Base-by-base conservation (phyloP, 2,888 invertebrate species). In the Acanthococcus lagerstroemiae region DNA sequence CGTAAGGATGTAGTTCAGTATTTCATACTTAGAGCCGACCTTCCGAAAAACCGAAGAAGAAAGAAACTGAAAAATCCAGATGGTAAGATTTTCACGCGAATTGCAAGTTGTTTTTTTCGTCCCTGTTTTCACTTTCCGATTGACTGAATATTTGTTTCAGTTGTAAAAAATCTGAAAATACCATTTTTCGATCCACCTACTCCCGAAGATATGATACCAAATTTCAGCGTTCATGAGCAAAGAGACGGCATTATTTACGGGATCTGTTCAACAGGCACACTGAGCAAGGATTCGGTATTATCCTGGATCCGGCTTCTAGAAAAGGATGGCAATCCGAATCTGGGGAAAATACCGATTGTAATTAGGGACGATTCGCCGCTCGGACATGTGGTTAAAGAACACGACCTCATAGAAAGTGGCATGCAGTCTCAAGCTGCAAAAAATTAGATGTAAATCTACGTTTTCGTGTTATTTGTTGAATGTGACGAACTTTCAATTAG, bases 261-360 rank as follows among this genome's bases (percentile, higher is more conserved):
- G 7, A 80, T 93, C 58, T 93, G 93, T 78, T 91, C 92, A 25
- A 95, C 95, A 67, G 95, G 95, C 58, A 87, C 90, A 9, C 90
- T 90, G 17, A 87, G 88, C 67, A 85, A 90, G 77, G 94, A 95
- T 77, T 95, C 95, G 0, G 77, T 96, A 6, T 77, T 95, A n/a
- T 91, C 93, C 0, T 96, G 90, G 94, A 84, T 95, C 73, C 82
- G 91, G 61, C 81, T 87, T 72, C 75, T 94, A 70, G 88, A 94
- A 76, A 81, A 81, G 67, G 78, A 84, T 73, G 84, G 82, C 0
- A 91, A 92, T 77, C 87, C 90, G 0, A 75, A 80, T 9, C 77
- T 96, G 67, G 81, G 82, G 58, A 79, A 63, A 30, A 65, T 67
- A 67, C 88, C 92, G 21, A 83, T 95, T 55, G 82, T 95, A 68